Conservation (phyloP, 1,140 invertebrate genomes). For the Goniozus legneri region DNA sequence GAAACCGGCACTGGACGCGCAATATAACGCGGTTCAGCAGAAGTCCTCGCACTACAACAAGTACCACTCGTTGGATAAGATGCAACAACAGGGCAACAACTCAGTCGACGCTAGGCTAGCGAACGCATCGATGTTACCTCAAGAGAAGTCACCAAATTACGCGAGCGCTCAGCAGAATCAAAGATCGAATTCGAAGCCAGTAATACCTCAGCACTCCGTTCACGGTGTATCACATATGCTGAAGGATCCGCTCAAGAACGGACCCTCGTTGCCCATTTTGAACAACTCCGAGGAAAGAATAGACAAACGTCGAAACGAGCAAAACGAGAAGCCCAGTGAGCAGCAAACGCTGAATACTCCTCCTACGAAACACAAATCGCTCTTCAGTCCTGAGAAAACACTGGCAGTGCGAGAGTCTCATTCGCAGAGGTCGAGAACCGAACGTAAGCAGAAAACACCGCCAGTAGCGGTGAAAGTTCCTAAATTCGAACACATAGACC, state of each 20-base stretch:
- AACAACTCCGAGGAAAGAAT: constrained; percentile 32
- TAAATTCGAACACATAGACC: constrained; percentile 27
- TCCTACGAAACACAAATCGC: constrained; percentile 36
- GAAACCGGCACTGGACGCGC: constrained; percentile 35
- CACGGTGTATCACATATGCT: constrained; percentile 31
- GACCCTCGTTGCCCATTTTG: constrained; percentile 24
- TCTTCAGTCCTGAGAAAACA: constrained; percentile 58
- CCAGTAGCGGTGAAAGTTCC: constrained; percentile 29
- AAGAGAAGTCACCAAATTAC: constrained; percentile 27
- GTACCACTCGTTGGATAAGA: constrained; percentile 32
- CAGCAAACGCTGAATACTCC: constrained; percentile 21
- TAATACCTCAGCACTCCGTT: constrained; percentile 17
- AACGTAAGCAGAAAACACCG: constrained; percentile 41
- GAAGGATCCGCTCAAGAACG: constrained; percentile 41
- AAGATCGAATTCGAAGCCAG: constrained; percentile 1
- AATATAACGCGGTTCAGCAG: constrained; percentile 36
- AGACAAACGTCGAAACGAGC: constrained; percentile 30
- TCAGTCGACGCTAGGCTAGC: neutral
- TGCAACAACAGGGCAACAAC: constrained; percentile 16
- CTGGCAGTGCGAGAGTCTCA: constrained; percentile 29
- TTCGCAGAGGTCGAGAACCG: constrained; percentile 32
- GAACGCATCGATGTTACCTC: constrained; percentile 12
- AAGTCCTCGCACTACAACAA: constrained; percentile 36
- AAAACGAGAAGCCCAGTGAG: constrained; percentile 13
- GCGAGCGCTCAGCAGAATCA: neutral